These are phyloP conservation scores for Balearica regulorum DNA, from an alignment of 2,797 vertebrate genomes.

Conservation along the genomic window DNA sequence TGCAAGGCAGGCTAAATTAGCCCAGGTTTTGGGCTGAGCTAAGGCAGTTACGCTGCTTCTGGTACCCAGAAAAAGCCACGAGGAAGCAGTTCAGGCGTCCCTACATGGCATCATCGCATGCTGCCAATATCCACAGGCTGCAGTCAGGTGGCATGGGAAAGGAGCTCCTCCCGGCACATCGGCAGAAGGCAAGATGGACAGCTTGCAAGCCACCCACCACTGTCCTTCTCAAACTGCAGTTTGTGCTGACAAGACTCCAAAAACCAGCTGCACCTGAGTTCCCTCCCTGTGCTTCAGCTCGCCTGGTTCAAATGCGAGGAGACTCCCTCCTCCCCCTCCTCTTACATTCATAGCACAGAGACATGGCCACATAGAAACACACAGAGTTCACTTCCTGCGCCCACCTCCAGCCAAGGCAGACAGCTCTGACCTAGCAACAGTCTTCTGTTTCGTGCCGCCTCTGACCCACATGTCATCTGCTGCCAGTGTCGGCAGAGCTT, in stretches of 20 bases:
- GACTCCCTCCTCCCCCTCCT: neutral
- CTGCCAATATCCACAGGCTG: neutral
- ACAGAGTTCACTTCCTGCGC: neutral
- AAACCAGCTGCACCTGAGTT: neutral
- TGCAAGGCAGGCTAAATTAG: neutral
- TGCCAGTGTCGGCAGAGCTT: neutral
- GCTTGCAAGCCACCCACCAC: neutral
- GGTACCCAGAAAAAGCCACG: neutral
- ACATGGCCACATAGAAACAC: neutral
- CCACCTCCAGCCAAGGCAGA: neutral
- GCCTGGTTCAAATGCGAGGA: fast-evolving
- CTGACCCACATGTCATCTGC: neutral
- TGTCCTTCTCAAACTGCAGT: neutral
- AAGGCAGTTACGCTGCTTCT: neutral
- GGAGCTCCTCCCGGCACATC: neutral
- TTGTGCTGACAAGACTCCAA: neutral
- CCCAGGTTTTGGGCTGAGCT: neutral
- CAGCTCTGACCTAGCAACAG: neutral
- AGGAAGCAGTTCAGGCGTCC: neutral
- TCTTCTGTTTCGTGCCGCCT: neutral
- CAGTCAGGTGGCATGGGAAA: neutral
- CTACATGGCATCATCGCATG: neutral
- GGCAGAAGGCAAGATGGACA: neutral
- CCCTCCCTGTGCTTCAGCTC: neutral
- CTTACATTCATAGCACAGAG: neutral